Evolutionary conservation across 1,140 invertebrate genomes (phyloP), one percentile per base, ranked within the genome.

Genomic region (Gonioctena quinquepunctata): DNA sequence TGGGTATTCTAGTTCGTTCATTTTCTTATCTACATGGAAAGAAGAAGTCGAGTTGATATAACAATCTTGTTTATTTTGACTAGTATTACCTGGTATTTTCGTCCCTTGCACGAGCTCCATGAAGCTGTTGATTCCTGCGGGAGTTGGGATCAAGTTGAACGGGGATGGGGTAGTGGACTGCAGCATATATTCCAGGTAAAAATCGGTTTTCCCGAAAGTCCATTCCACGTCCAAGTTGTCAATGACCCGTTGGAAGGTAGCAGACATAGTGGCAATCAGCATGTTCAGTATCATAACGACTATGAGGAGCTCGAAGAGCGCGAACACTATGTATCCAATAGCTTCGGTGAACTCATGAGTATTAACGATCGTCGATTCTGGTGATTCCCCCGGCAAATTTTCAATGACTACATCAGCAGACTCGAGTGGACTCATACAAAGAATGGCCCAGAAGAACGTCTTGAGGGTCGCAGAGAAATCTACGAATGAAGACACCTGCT

Each of bases 251-350:
- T 91, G 90, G 77, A 91, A 92, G 1, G 90, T 91, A 71, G 91
- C 91, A 11, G 90, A 89, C 89, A 93, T 92, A 77, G 91, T 91
- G 3, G 91, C 92, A 72, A 93, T 92, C 23, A 93, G 84, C 89
- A 93, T 92, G 81, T 93, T 93, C 25, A 93, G 79, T n/a, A 93
- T 86, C 21, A 93, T 87, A 56, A 93, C 86, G 28, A 92, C 89
- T n/a, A 87, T 88, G 54, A 92, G 86, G 54, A 90, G 88, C 80
- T 90, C 87, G 75, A 89, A 91, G 28, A 84, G 76, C 5, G 87
- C 89, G 73, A 90, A 92, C 25, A 87, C 84, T n/a, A 89, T 83
- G 73, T 90, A 89, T 23, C 89, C 89, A 54, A 90, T 83, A 4
- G 84, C 80, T 79, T 90, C 87, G 0, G 88, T 90, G 72, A 89